phyloP scores from a whole-genome alignment of 2,797 vertebrate species.

The Pseudochaenichthys georgianus region DNA sequence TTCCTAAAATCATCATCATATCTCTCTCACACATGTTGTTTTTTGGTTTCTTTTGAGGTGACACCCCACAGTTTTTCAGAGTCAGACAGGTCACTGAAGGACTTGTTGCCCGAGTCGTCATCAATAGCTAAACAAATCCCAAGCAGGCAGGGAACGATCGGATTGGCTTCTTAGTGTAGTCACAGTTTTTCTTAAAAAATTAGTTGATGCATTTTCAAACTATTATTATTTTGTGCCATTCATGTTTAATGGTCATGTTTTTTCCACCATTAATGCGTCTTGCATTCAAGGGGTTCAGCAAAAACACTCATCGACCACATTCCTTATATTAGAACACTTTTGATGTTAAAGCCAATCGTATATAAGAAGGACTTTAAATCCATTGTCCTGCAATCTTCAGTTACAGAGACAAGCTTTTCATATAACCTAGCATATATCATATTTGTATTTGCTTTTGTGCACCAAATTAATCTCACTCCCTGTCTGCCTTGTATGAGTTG shows the following conservation, averaged over 20 bases:
- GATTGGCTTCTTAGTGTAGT: not conserved
- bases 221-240: not conserved
- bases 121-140: conserved; percentile 60
- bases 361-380: not conserved
- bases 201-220: not conserved
- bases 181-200: not conserved
- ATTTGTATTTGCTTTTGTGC: not conserved
- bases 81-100: conserved; percentile 70
- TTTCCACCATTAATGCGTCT: not conserved
- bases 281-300: not conserved
- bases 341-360: not conserved
- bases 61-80: conserved; percentile 70
- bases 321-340: not conserved
- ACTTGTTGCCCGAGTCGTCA: conserved; percentile 82
- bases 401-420: not conserved
- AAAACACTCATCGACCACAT: not conserved
- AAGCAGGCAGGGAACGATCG: conserved; percentile 36
- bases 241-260: not conserved
- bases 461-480: conserved; percentile 11
- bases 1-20: not conserved
- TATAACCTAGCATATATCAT: not conserved
- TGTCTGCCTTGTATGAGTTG: conserved; percentile 40
- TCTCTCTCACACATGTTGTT: not conserved
- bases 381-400: conserved; percentile 7
- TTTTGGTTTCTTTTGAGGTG: conserved; percentile 54